Evolutionary conservation across 2,113 vertebrate genomes (phyloP), one percentile per base, ranked within the genome.

Genomic region (Misgurnus mizolepis): DNA sequence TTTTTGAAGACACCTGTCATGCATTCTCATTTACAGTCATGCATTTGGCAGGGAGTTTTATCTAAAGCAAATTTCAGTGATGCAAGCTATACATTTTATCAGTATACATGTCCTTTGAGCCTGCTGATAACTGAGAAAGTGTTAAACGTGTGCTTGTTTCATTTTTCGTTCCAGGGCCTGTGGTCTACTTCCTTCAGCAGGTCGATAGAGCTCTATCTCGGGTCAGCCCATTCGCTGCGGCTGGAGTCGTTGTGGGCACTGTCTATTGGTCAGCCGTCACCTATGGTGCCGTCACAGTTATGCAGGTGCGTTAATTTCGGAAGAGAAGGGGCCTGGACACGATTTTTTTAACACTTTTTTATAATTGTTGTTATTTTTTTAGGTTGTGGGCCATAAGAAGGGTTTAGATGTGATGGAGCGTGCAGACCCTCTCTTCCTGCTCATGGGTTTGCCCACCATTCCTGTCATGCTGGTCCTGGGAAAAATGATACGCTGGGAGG

Each of bases 401-500:
- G 93, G 93, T 5, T 80, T 94, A 76, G 88, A 88, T 11, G 88
- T 91, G 83, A 94, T 94, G 92, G 90, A 92, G 87, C 87, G 89
- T 9, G 93, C 93, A 0, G 92, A 93, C 86, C 93, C 93, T 0
- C 88, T 94, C 0, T 93, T 94, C 86, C 85, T 94, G 41, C 82
- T 94, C 40, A 90, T 94, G 89, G 92, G 92, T 3, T 86, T 94
- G 41, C 93, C 93, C 66, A 92, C 93, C 84, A 94, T 94, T 65
- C 93, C 93, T 0, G 91, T 94, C 47, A 81, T 92, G 75, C 60
- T 94, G 83, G 91, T 94, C 0, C 89, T 94, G 80, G 93, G 93
- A 2, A 93, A 92, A 85, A 94, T 93, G 90, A 87, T 94, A 82
- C 93, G 91, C 71, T 94, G 93, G 93, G 93, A 94, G 78, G 93